Evolutionary conservation across 35 echinoderm and acorn worm species (phyloP).

Genomic region (Nesometra sesokonis): DNA sequence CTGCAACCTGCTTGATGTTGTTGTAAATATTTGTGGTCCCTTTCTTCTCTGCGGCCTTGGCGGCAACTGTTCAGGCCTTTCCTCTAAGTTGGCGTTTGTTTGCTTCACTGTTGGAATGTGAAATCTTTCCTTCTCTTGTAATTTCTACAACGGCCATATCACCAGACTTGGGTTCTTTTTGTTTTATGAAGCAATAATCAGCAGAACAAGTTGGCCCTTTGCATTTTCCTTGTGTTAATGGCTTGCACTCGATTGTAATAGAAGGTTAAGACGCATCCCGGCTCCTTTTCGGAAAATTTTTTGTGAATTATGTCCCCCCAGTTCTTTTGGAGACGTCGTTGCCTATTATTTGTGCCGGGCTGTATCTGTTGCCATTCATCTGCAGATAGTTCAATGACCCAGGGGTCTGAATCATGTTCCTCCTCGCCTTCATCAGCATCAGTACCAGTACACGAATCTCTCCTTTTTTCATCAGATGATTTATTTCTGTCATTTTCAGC

Average conservation of each 20-base stretch:
- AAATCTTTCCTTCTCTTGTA: background rate
- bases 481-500: no score
- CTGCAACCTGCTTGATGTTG: background rate
- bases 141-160: background rate
- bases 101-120: background rate
- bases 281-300: background rate
- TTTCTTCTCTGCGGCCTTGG: background rate
- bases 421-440: no score
- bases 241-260: background rate
- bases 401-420: no score
- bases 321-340: no score
- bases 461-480: no score
- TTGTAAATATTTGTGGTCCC: background rate
- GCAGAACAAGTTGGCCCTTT: background rate
- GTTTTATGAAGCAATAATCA: background rate
- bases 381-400: no score
- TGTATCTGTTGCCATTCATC: no score
- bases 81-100: background rate
- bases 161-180: background rate
- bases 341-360: no score
- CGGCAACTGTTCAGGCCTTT: background rate
- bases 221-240: background rate
- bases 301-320: background rate
- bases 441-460: no score
- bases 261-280: background rate